Percentiles rank a stretch among this genome's conserved stretches.
These are phyloP conservation scores for Steinernema hermaphroditum DNA, from an alignment of 2,888 invertebrate genomes.

Conservation along the genomic window DNA sequence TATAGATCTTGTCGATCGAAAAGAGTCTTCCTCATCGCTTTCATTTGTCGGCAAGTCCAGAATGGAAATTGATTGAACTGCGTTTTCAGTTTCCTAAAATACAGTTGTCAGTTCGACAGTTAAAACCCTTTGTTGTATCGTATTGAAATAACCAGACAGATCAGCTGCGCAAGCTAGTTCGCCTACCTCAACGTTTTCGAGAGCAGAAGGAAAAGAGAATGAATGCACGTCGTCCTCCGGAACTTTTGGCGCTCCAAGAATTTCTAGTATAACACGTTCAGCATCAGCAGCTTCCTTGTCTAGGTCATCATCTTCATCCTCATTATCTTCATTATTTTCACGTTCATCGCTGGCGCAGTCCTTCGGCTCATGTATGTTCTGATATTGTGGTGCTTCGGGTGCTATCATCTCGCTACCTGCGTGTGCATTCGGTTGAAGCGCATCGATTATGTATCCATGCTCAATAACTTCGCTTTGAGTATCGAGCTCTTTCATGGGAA, in stretches of 20 bases:
- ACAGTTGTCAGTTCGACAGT: neutral
- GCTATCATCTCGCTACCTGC: no score
- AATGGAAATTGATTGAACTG: slow-evolving; percentile 33
- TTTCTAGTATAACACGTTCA: neutral
- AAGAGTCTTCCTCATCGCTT: slow-evolving; percentile 10
- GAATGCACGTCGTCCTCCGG: neutral
- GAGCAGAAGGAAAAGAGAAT: neutral
- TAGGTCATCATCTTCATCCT: slow-evolving; percentile 21
- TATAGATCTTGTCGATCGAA: neutral
- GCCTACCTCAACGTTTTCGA: slow-evolving; percentile 14
- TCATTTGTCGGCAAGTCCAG: neutral
- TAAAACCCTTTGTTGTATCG: no score
- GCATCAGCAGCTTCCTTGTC: slow-evolving; percentile 3
- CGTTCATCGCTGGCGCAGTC: neutral
- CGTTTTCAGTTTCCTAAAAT: slow-evolving; percentile 38
- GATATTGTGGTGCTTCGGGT: no score
- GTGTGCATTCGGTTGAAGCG: neutral
- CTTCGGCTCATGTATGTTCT: no score
- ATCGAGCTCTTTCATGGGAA: neutral
- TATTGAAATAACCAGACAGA: neutral
- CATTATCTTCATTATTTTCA: slow-evolving; percentile 24
- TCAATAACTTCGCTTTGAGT: slow-evolving; percentile 11
- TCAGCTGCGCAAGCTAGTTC: neutral
- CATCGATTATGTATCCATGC: neutral
- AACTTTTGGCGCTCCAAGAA: neutral